phyloP scores from a whole-genome alignment of 2,113 vertebrate species.

The Cairina moschata region DNA sequence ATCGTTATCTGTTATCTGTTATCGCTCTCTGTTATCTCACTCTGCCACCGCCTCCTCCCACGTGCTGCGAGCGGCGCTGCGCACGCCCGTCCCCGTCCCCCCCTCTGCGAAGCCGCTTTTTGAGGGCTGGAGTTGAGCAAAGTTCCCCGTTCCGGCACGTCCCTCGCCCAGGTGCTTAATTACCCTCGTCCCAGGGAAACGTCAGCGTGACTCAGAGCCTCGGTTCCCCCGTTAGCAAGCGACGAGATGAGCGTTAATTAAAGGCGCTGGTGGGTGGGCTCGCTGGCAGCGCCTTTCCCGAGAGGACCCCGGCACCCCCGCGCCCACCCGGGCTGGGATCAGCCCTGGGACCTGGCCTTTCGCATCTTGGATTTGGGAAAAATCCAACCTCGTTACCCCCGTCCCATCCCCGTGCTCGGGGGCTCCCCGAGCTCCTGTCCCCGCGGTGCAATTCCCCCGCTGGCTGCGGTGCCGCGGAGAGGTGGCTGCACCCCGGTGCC shows the following conservation, averaged over 20 bases:
- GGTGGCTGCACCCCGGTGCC: not conserved
- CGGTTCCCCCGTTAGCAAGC: constrained; percentile 60
- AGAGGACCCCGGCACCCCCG: not conserved
- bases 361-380: not conserved
- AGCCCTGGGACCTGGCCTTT: not conserved
- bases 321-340: accelerated
- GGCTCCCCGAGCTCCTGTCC: not conserved
- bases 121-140: constrained; percentile 28
- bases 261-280: constrained; percentile 26
- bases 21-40: too few relatives aligned
- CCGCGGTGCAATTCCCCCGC: not conserved
- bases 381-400: not conserved
- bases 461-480: not conserved
- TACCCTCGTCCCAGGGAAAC: constrained; percentile 73
- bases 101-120: not conserved
- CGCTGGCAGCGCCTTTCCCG: not conserved
- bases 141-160: constrained; percentile 67
- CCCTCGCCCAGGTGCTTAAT: constrained; percentile 61
- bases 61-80: constrained; percentile 15
- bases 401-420: not conserved
- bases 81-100: not conserved
- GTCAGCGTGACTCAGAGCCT: constrained; percentile 73
- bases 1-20: too few relatives aligned
- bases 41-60: constrained; percentile 25
- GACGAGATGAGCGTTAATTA: constrained; percentile 67